A percentile compares a stretch with the other conserved stretches of the same genome.
These are phyloP conservation scores for Podocnemis expansa DNA, from an alignment of 2,113 vertebrate species.

Conservation along the genomic window DNA sequence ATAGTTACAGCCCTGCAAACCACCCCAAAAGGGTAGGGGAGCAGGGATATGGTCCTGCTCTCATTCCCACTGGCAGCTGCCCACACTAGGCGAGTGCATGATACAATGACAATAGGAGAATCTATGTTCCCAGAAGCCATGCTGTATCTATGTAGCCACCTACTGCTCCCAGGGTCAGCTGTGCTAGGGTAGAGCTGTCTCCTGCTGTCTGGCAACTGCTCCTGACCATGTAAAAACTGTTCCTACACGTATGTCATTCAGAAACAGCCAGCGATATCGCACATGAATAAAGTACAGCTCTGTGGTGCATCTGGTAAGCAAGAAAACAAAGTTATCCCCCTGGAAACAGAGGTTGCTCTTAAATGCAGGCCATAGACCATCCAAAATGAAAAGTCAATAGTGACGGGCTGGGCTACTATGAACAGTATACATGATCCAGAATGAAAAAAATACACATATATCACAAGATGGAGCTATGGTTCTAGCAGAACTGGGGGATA, in stretches of 20 bases:
- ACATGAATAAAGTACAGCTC: background rate
- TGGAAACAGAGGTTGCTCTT: background rate
- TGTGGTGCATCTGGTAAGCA: background rate
- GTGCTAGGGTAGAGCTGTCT: no score
- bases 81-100: no score
- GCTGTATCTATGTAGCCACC: background rate
- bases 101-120: no score
- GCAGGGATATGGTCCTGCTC: no score
- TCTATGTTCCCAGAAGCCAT: no score
- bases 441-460: background rate
- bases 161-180: background rate
- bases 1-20: no score
- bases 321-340: background rate
- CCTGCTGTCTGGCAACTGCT: background rate
- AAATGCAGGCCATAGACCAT: background rate
- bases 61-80: no score
- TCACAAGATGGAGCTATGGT: fast-evolving
- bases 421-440: background rate
- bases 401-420: background rate
- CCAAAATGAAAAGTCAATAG: background rate
- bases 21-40: no score
- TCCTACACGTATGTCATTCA: background rate
- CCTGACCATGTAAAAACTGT: background rate
- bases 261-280: background rate
- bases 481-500: background rate